Evolutionary conservation across 2,113 vertebrate genomes (phyloP), one percentile per base, ranked within the genome.

Genomic region (Caranx melampygus): DNA sequence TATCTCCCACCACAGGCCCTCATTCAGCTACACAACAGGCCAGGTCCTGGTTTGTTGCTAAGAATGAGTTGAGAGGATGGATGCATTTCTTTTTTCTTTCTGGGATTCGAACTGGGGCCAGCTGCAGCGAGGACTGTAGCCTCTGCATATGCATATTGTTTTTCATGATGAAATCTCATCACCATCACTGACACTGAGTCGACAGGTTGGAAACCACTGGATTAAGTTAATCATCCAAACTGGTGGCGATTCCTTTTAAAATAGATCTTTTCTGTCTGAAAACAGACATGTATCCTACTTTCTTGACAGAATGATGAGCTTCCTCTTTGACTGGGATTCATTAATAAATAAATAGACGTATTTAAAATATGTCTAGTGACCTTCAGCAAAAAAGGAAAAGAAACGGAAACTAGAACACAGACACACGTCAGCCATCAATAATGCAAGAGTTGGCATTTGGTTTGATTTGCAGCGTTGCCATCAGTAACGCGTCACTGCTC

Each of bases 381-480:
- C 75, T 73, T 49, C 14, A 59, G 44, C 57, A 72, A 65, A 21
- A 63, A 64, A 4, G 16, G 14, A 52, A 44, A 37, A 45, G 34
- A 45, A 34, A 34, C 26, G 26, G 5, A 83, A 75, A 78, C 31
- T 49, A 65, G 70, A 57, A 11, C 73, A 81, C n/a, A 26, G 62
- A 58, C 10, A 5, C 60, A 72, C 60, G 14, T 70, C 58, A 64
- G 67, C 34, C 81, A 92, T 94, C 79, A 91, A 92, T 93, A 91
- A 92, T 93, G 86, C 88, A 92, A 40, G 7, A 37, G 21, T 65
- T 92, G 89, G 79, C 85, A 90, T 93, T 92, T 92, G 78, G 67
- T 83, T 79, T 75, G 85, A 70, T 81, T 74, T 78, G 83, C 75
- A 62, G 72, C 21, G 6, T 18, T 72, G 79, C 16, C 67, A 70